phyloP scores from a whole-genome alignment of 2,888 invertebrate species.

The Tethea ocularis region DNA sequence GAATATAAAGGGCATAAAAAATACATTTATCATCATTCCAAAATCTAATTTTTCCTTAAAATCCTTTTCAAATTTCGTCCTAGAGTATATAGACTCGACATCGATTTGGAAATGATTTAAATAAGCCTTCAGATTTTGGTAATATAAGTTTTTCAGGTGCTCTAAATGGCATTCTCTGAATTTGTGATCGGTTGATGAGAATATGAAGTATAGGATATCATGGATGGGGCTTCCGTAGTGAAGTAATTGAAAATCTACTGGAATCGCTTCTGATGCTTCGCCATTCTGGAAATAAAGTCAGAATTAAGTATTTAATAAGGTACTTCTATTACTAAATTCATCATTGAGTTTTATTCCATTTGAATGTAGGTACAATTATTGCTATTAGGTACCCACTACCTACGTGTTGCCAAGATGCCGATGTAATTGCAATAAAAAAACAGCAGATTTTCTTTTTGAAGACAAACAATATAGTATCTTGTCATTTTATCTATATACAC shows the following conservation, averaged over 20 bases:
- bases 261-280: slow-evolving; percentile 39
- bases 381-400: no score
- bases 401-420: no score
- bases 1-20: slow-evolving; percentile 47
- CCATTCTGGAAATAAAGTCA: slow-evolving; percentile 41
- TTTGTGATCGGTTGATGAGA: slow-evolving; percentile 43
- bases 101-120: slow-evolving; percentile 47
- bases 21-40: slow-evolving; percentile 43
- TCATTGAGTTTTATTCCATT: no score
- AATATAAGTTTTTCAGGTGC: slow-evolving; percentile 49
- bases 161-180: slow-evolving; percentile 47
- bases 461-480: no score
- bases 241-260: slow-evolving; percentile 53
- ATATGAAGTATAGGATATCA: slow-evolving; percentile 55
- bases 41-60: slow-evolving; percentile 47
- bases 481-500: no score
- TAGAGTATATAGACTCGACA: slow-evolving; percentile 43
- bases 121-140: slow-evolving; percentile 39
- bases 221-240: slow-evolving; percentile 47
- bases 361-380: no score
- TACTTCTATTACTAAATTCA: no score
- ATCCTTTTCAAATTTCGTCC: slow-evolving; percentile 43
- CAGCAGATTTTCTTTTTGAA: no score
- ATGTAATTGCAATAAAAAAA: no score
- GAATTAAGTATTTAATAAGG: not conserved